Percentiles rank a stretch among this genome's conserved stretches.
These are phyloP conservation scores for Chionomys nivalis DNA, from an alignment of 2,113 vertebrate genomes.

Conservation along the genomic window DNA sequence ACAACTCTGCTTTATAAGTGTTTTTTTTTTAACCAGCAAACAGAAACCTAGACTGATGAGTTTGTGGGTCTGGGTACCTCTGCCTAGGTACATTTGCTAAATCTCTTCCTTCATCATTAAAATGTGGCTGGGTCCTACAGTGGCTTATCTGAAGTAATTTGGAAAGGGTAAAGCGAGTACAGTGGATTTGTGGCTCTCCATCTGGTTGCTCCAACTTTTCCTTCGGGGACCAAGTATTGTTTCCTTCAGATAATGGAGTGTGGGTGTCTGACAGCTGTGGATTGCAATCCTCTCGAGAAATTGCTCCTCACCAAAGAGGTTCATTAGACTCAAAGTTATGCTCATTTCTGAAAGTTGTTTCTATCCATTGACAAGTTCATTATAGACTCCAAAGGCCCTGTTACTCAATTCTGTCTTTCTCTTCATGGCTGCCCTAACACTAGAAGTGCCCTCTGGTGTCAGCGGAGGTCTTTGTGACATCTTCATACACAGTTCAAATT, in stretches of 20 bases:
- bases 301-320: background rate
- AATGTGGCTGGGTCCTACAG: background rate
- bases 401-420: background rate
- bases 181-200: background rate
- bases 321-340: background rate
- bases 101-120: background rate
- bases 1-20: background rate
- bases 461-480: background rate
- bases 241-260: background rate
- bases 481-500: background rate
- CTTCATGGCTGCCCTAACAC: background rate
- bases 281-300: background rate
- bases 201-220: background rate
- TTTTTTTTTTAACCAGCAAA: constrained; percentile 2
- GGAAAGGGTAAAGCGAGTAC: background rate
- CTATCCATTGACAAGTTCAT: background rate
- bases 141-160: background rate
- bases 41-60: background rate
- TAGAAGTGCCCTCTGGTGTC: background rate
- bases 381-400: background rate
- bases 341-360: background rate
- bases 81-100: background rate
- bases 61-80: background rate
- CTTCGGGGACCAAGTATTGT: background rate
- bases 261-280: background rate